A percentile compares a stretch with the other conserved stretches of the same genome.
Evolutionary conservation across 2,888 invertebrate species (phyloP).

Genomic region (Hirtodrosophila histrioides): DNA sequence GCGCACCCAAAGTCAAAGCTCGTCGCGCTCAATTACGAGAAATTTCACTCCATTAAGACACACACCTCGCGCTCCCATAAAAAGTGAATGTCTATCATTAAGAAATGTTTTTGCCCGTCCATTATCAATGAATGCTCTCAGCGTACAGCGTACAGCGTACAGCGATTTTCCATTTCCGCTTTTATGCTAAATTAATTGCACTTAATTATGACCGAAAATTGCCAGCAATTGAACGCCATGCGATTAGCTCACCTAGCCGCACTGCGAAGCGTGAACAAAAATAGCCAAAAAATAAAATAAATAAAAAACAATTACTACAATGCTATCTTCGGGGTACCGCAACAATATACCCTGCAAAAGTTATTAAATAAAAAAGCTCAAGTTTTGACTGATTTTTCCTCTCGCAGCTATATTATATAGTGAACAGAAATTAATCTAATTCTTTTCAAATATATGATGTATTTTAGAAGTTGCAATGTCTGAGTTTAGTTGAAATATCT

Average conservation of each 20-base stretch:
- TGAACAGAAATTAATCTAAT: too few relatives aligned
- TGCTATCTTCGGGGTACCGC: too few relatives aligned
- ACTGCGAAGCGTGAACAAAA: slow-evolving; percentile 43
- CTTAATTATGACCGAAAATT: slow-evolving; percentile 64
- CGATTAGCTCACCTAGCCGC: slow-evolving; percentile 53
- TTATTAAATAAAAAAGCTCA: too few relatives aligned
- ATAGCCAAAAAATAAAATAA: slow-evolving; percentile 20
- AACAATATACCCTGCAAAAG: too few relatives aligned
- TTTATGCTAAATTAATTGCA: slow-evolving; percentile 74
- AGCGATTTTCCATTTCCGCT: slow-evolving; percentile 71
- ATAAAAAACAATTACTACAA: background rate
- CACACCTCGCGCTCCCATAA: slow-evolving; percentile 68
- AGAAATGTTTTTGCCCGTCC: slow-evolving; percentile 36
- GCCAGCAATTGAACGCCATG: slow-evolving; percentile 47
- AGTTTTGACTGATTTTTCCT: too few relatives aligned
- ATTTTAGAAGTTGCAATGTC: too few relatives aligned
- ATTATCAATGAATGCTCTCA: slow-evolving; percentile 47
- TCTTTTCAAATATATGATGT: too few relatives aligned
- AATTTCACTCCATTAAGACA: slow-evolving; percentile 77
- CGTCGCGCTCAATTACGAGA: slow-evolving; percentile 73
- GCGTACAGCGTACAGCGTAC: slow-evolving; percentile 30
- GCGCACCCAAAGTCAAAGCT: slow-evolving; percentile 67
- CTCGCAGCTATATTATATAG: too few relatives aligned
- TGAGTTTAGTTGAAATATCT: too few relatives aligned
- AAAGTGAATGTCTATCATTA: slow-evolving; percentile 80